Percentiles rank a stretch among this genome's conserved stretches.
Evolutionary conservation across 2,113 vertebrate genomes (phyloP).

Genomic region (Gymnocephalus cernua): DNA sequence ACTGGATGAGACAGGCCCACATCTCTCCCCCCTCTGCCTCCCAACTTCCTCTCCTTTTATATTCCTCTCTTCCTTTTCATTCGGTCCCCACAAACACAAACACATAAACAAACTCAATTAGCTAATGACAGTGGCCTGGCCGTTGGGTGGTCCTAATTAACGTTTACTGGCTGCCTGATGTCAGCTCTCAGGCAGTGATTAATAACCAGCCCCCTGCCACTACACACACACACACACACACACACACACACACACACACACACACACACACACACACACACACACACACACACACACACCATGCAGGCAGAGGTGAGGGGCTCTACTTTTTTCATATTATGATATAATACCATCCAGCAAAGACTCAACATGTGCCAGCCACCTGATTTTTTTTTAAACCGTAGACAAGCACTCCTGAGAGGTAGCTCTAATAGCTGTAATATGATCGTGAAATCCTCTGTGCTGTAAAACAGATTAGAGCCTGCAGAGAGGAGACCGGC

Average conservation of each 20-base stretch:
- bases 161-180: constrained; percentile 83
- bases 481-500: constrained; percentile 56
- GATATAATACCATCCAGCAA: constrained; percentile 57
- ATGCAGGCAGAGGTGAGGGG: constrained; percentile 38
- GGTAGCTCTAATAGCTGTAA: constrained; percentile 66
- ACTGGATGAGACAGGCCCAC: constrained; percentile 78
- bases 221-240: constrained; percentile 37
- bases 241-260: constrained; percentile 37
- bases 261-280: constrained; percentile 30
- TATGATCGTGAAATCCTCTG: constrained; percentile 73
- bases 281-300: constrained; percentile 25
- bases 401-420: constrained; percentile 59
- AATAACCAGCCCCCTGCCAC: constrained; percentile 73
- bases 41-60: constrained; percentile 32
- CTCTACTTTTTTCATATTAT: constrained; percentile 55
- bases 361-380: constrained; percentile 51
- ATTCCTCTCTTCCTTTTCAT: constrained; percentile 37
- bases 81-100: constrained; percentile 78
- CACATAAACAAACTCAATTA: constrained; percentile 86
- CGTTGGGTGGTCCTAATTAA: constrained; percentile 86
- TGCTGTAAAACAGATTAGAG: constrained; percentile 80
- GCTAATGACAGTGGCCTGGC: constrained; percentile 82
- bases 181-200: constrained; percentile 82
- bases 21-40: constrained; percentile 34
- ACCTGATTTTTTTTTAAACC: constrained; percentile 40